A percentile compares a stretch with the other conserved stretches of the same genome.
Evolutionary conservation across 2,797 vertebrate genomes (phyloP).

Genomic region (Selene dorsalis): DNA sequence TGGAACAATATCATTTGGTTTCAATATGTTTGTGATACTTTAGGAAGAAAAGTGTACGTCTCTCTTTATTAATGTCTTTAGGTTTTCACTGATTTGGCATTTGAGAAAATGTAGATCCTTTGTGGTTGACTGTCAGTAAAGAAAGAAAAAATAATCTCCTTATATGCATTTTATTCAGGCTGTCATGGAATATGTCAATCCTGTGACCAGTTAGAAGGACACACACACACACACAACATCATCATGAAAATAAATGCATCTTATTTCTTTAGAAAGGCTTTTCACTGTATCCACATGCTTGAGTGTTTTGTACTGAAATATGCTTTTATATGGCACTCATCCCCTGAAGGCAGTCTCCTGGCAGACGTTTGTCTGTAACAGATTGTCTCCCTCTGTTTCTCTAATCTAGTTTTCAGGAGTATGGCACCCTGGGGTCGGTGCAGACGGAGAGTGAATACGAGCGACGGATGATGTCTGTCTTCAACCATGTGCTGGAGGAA

Average conservation of each 20-base stretch:
- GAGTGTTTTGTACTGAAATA: neutral
- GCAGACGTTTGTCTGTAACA: conserved; percentile 15
- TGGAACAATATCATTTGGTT: neutral
- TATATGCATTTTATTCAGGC: conserved; percentile 3
- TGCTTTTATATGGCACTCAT: neutral
- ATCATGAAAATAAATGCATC: conserved; percentile 12
- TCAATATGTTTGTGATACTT: neutral
- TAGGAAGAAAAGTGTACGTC: neutral
- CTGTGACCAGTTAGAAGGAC: neutral
- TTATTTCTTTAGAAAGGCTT: conserved; percentile 2
- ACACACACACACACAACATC: neutral
- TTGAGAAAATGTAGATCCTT: neutral
- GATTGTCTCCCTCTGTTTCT: conserved; percentile 30
- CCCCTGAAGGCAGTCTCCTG: conserved; percentile 6
- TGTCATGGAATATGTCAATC: neutral
- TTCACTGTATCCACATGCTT: neutral
- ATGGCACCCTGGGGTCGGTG: conserved; percentile 85
- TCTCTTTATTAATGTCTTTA: neutral
- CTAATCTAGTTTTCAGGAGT: conserved; percentile 92
- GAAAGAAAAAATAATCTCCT: neutral
- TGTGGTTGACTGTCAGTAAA: neutral
- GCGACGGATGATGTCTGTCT: conserved; percentile 94
- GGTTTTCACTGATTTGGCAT: neutral
- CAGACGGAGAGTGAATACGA: conserved; percentile 95
- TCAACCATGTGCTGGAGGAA: conserved; percentile 92